Evolutionary conservation across 2,888 invertebrate genomes (phyloP).

Genomic region (Meteorus cinctellus): DNA sequence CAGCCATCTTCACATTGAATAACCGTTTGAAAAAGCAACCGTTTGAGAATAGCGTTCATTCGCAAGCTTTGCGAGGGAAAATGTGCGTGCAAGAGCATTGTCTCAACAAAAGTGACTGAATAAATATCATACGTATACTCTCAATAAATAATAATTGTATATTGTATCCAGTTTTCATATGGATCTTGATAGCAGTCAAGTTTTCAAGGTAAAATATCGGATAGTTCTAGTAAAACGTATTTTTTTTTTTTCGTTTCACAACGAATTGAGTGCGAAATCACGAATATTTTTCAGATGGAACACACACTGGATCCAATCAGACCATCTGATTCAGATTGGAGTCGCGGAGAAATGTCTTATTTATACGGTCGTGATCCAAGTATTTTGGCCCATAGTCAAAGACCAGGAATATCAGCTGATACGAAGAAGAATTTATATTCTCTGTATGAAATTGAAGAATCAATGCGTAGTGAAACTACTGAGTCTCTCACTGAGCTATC

Average conservation of each 20-base stretch:
- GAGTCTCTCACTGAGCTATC: slow-evolving; percentile 38
- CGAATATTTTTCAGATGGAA: slow-evolving; percentile 52
- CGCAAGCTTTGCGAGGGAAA: slow-evolving; percentile 34
- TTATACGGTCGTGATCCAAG: slow-evolving; percentile 68
- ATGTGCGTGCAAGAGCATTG: neutral
- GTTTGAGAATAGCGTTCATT: slow-evolving; percentile 3
- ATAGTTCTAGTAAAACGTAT: neutral
- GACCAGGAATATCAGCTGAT: slow-evolving; percentile 54
- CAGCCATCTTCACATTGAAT: slow-evolving; percentile 3
- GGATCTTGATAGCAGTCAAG: neutral
- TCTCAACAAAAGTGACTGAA: neutral
- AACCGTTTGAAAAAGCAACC: slow-evolving; percentile 33
- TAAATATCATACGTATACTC: neutral
- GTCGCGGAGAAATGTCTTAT: slow-evolving; percentile 62
- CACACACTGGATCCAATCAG: slow-evolving; percentile 58
- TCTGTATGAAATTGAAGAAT: slow-evolving; percentile 59
- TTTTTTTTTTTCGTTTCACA: neutral
- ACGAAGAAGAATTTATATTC: slow-evolving; percentile 63
- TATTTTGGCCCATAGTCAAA: slow-evolving; percentile 65
- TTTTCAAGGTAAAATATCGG: neutral
- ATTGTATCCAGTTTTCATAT: neutral
- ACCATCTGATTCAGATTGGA: slow-evolving; percentile 44
- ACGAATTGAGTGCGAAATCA: neutral
- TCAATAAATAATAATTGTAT: neutral
- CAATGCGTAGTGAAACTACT: slow-evolving; percentile 35